phyloP scores from a whole-genome alignment of 2,113 vertebrate species.

The Tonatia bakeri region DNA sequence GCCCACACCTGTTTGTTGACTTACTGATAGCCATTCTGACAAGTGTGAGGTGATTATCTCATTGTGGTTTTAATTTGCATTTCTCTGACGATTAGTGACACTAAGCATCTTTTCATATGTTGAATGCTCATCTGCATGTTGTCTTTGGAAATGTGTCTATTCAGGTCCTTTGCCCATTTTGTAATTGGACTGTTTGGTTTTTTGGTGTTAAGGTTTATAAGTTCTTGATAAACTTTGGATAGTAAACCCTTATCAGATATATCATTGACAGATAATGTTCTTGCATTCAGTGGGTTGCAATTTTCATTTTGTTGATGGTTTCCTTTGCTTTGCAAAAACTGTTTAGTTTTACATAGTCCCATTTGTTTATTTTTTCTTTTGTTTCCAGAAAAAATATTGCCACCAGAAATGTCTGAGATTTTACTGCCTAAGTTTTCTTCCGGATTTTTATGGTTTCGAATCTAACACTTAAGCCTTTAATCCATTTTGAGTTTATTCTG shows the following conservation, averaged over 20 bases:
- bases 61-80: background rate
- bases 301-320: background rate
- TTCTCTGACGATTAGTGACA: background rate
- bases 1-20: background rate
- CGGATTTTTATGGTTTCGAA: background rate
- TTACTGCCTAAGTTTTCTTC: background rate
- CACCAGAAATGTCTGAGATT: background rate
- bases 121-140: too few species aligned
- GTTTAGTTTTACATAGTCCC: background rate
- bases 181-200: background rate
- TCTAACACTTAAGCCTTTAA: background rate
- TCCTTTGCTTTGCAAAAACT: background rate
- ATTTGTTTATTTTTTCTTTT: background rate
- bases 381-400: background rate
- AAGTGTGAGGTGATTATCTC: background rate
- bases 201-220: background rate
- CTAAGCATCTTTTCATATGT: background rate
- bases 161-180: background rate
- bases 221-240: background rate
- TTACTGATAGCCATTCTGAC: background rate
- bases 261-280: background rate
- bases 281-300: background rate
- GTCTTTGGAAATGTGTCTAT: background rate
- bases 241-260: background rate
- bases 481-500: background rate